Evolutionary conservation across 2,113 vertebrate species (phyloP).

Genomic region (Condylura cristata): DNA sequence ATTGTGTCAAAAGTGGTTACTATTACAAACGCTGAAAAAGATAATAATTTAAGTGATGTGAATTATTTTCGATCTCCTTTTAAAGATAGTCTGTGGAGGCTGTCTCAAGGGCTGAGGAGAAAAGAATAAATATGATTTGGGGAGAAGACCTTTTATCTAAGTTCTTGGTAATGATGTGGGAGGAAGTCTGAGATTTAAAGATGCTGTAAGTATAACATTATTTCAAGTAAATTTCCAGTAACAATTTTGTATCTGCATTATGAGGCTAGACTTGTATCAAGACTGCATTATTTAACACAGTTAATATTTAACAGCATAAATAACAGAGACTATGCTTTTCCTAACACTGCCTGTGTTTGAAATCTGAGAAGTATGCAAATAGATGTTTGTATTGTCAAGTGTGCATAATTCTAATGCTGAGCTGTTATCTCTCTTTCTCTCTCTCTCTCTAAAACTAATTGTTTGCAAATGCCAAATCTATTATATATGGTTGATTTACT

Average conservation of each 20-base stretch:
- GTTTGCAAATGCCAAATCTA: conserved; percentile 42
- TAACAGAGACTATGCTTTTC: conserved; percentile 13
- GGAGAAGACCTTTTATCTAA: neutral
- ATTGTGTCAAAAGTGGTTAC: neutral
- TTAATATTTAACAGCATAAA: conserved; percentile 34
- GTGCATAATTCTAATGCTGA: neutral
- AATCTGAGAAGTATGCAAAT: conserved; percentile 41
- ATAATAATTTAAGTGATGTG: neutral
- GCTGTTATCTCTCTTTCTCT: conserved; percentile 14
- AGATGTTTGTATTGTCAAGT: conserved; percentile 29
- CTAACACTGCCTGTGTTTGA: conserved; percentile 8
- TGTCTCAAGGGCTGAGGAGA: neutral
- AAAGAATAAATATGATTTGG: neutral
- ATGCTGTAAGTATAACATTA: neutral
- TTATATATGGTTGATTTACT: conserved; percentile 41
- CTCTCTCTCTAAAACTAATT: conserved; percentile 37
- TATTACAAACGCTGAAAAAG: neutral
- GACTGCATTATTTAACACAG: neutral
- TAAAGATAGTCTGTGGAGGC: neutral
- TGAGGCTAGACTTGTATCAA: neutral
- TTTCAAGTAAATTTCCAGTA: conserved; percentile 25
- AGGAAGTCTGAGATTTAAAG: neutral
- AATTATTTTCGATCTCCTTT: neutral
- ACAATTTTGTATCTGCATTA: conserved; percentile 43
- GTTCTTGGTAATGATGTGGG: neutral